Evolutionary conservation across 2,113 vertebrate genomes (phyloP).

Genomic region (Etheostoma spectabile): DNA sequence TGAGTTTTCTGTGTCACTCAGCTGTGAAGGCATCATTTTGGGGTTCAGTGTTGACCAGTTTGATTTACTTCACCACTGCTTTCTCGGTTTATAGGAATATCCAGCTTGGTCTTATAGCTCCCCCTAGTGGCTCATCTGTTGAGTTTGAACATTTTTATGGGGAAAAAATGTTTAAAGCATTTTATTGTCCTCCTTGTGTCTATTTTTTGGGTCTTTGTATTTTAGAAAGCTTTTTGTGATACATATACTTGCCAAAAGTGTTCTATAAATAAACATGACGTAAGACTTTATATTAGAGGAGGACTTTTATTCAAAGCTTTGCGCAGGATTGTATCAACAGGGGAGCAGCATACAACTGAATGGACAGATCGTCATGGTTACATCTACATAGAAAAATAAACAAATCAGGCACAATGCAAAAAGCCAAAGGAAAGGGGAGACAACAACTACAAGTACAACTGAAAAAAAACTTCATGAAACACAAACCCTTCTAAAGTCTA

Average conservation of each 20-base stretch:
- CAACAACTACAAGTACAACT: background rate
- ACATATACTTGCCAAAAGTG: background rate
- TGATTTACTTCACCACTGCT: background rate
- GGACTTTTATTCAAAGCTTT: constrained; percentile 43
- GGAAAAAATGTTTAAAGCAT: no score
- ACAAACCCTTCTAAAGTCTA: background rate
- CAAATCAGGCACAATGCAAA: background rate
- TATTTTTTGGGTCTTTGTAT: background rate
- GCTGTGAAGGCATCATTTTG: background rate
- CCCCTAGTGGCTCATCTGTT: constrained; percentile 31
- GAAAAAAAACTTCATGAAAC: background rate
- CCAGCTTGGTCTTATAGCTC: background rate
- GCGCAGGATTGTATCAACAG: constrained; percentile 10
- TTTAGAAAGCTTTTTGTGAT: background rate
- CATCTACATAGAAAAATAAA: background rate
- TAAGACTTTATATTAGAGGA: background rate
- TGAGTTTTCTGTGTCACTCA: background rate
- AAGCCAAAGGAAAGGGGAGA: background rate
- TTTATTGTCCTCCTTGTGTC: background rate
- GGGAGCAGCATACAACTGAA: background rate
- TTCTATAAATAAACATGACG: background rate
- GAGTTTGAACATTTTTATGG: background rate
- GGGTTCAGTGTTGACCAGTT: background rate
- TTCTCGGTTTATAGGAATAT: background rate
- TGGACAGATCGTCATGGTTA: background rate